phyloP scores from a whole-genome alignment of 1,140 invertebrate genomes.

The Pararge aegeria region DNA sequence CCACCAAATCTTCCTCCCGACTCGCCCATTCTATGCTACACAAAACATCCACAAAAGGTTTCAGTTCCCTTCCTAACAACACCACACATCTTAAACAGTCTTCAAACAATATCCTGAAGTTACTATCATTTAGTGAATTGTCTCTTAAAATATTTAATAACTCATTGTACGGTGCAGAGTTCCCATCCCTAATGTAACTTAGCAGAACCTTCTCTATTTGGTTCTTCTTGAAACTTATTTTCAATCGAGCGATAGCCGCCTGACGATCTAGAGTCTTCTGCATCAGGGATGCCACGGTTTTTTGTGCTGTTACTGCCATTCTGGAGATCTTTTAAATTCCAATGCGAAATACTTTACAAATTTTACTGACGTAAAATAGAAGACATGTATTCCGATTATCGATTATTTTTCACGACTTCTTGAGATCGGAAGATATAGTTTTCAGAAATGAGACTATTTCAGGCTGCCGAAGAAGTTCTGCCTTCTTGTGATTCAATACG shows the following conservation, averaged over 20 bases:
- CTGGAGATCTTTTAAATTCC: not conserved
- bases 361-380: not conserved
- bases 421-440: constrained; percentile 62
- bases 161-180: constrained; percentile 57
- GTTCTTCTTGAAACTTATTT: constrained; percentile 57
- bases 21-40: constrained; percentile 63
- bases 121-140: constrained; percentile 61
- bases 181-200: constrained; percentile 48
- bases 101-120: constrained; percentile 62
- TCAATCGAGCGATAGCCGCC: constrained; percentile 48
- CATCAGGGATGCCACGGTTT: constrained; percentile 69
- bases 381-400: too few species aligned
- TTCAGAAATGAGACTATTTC: constrained; percentile 69
- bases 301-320: constrained; percentile 65
- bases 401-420: constrained; percentile 43
- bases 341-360: not conserved
- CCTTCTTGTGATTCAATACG: constrained; percentile 74
- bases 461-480: constrained; percentile 68
- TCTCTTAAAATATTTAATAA: constrained; percentile 65
- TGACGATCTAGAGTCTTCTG: constrained; percentile 66
- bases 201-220: constrained; percentile 63
- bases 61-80: constrained; percentile 58
- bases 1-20: constrained; percentile 51
- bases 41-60: constrained; percentile 60
- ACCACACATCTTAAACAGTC: constrained; percentile 66